A percentile compares a stretch with the other conserved stretches of the same genome.
These are phyloP conservation scores for Bombus picipes DNA, from an alignment of 1,140 invertebrate genomes.

Conservation along the genomic window DNA sequence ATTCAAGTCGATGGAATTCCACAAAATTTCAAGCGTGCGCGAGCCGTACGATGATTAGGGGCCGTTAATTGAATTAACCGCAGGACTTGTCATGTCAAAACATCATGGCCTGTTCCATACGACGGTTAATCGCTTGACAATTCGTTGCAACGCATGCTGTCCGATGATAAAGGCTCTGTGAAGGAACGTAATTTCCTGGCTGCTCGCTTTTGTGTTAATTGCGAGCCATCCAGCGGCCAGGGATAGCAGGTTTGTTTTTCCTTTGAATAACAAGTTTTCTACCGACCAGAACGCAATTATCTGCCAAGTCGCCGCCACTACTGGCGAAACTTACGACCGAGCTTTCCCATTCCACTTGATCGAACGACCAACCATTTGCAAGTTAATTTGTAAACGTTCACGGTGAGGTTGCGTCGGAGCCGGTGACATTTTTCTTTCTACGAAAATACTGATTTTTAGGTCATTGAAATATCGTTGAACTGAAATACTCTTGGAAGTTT, in stretches of 20 bases:
- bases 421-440: background rate
- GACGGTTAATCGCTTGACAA: slow-evolving; percentile 1
- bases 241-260: slow-evolving; percentile 25
- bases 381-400: slow-evolving; percentile 36
- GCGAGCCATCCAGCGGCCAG: background rate
- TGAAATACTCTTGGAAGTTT: background rate
- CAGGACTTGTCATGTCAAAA: background rate
- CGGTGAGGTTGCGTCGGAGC: background rate
- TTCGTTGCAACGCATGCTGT: background rate
- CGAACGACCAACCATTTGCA: slow-evolving; percentile 26
- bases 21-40: background rate
- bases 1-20: background rate
- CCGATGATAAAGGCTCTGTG: background rate
- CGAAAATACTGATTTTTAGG: background rate
- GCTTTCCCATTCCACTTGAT: slow-evolving; percentile 28
- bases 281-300: slow-evolving; percentile 30
- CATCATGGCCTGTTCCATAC: background rate
- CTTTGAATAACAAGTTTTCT: slow-evolving; percentile 34
- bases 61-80: slow-evolving; percentile 22
- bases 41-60: background rate
- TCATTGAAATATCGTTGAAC: background rate
- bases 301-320: background rate
- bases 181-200: slow-evolving; percentile 11
- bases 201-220: slow-evolving; percentile 34
- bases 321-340: background rate